A percentile compares a stretch with the other conserved stretches of the same genome.
Conservation (phyloP, 2,888 invertebrate species). For the Cheilosia pagana region DNA sequence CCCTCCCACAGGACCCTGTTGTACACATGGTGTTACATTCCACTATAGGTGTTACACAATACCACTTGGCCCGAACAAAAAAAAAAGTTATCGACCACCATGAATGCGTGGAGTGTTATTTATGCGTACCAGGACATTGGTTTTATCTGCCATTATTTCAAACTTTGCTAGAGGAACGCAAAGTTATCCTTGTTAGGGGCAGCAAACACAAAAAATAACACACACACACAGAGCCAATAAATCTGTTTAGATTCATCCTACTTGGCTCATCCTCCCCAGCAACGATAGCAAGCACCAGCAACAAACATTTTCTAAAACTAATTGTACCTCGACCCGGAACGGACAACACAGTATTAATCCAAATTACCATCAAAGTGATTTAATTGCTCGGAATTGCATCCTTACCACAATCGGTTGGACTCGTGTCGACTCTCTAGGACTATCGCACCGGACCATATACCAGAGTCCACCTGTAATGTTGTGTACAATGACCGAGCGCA, state of each 20-base stretch:
- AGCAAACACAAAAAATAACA: slow-evolving; percentile 2
- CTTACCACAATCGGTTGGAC: slow-evolving; percentile 79
- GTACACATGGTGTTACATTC: slow-evolving; percentile 5
- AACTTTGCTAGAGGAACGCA: slow-evolving; percentile 51
- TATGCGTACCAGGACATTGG: slow-evolving; percentile 69
- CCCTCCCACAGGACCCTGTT: not conserved
- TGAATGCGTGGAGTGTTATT: slow-evolving; percentile 62
- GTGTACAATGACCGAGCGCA: slow-evolving; percentile 23
- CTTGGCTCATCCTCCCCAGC: slow-evolving; percentile 23
- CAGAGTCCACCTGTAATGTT: slow-evolving; percentile 74
- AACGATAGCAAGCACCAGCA: slow-evolving; percentile 64
- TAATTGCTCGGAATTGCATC: slow-evolving; percentile 83
- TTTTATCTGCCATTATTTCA: slow-evolving; percentile 74
- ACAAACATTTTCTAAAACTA: slow-evolving; percentile 79
- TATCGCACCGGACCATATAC: slow-evolving; percentile 15
- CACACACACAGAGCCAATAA: slow-evolving; percentile 51
- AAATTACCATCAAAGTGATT: slow-evolving; percentile 84
- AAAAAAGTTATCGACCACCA: slow-evolving; percentile 30
- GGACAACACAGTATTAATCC: slow-evolving; percentile 83
- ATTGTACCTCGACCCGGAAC: slow-evolving; percentile 80
- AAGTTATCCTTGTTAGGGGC: slow-evolving; percentile 1
- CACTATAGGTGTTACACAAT: slow-evolving; percentile 1
- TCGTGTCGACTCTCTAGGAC: slow-evolving; percentile 53
- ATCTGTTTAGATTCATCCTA: slow-evolving; percentile 64
- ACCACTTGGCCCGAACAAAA: not conserved